Base-by-base conservation (phyloP, 2,113 vertebrate species). In the Cariama cristata region DNA sequence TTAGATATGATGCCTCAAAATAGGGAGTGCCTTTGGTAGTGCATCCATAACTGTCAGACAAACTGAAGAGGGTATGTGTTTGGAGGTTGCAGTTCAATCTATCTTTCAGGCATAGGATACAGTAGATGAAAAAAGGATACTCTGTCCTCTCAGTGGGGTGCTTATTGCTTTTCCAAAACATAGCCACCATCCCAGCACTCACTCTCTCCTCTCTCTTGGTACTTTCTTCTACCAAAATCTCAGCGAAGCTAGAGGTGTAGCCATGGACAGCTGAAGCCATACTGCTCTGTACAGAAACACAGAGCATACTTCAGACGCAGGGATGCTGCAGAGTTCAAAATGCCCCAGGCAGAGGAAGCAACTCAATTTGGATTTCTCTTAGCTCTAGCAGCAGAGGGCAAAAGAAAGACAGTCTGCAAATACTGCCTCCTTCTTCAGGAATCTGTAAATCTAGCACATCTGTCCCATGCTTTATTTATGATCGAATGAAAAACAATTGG, bases 391-490 rank as follows among this genome's bases (percentile, higher is more conserved):
- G 85, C 27, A 76, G 33, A 90, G 44, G 38, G 35, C n/a, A 94
- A 94, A 91, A 79, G 56, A 94, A 91, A 79, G 60, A 26, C 55
- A 63, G 64, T 47, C n/a, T 74, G 79, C 58, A 87, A 71, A 47
- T 38, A 74, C 20, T 20, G 71, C 30, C 50, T 81, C 68, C 63
- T 79, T 76, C 71, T 87, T 14, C 60, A 87, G 64, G 64, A 94
- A 68, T 88, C 49, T 88, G 81, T 86, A 90, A 91, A 75, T 44
- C 35, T 93, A 88, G 32, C 73, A 79, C 62, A 91, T 90, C 52
- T 92, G 45, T 68, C 18, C 45, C 22, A 62, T 83, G 53, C 35
- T 92, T 94, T 88, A 90, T 90, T 91, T 82, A 90, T 62, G 47
- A 95, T n/a, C 38, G 27, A 86, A 82, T 66, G 49, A 85, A 91